Conservation (phyloP, 2,797 vertebrate genomes). For the Pseudochirops cupreus region DNA sequence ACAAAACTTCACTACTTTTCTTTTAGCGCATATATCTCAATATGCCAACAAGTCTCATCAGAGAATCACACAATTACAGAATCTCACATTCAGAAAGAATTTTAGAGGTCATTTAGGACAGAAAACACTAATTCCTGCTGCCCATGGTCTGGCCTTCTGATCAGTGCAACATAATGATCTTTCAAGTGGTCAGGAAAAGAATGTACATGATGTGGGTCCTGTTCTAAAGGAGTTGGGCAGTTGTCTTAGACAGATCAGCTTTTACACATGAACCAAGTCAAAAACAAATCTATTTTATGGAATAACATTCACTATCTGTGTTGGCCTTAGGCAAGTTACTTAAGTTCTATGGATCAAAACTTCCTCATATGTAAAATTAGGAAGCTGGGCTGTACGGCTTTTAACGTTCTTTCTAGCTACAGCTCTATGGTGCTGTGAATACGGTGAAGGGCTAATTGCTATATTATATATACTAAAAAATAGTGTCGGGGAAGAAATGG, state of each 20-base stretch:
- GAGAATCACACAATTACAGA: slow-evolving; percentile 6
- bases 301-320: background rate
- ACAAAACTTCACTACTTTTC: slow-evolving; percentile 15
- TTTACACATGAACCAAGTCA: background rate
- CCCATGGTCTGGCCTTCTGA: background rate
- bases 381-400: background rate
- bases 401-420: background rate
- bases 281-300: background rate
- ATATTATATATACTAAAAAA: background rate
- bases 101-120: background rate
- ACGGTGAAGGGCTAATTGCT: background rate
- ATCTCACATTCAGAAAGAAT: background rate
- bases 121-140: too few relatives aligned
- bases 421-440: background rate
- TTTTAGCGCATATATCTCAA: background rate
- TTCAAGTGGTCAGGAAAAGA: background rate
- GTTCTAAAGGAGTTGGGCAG: background rate
- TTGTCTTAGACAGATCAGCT: background rate
- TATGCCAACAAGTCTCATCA: slow-evolving; percentile 14
- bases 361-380: background rate
- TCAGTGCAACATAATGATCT: background rate
- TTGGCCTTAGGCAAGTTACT: background rate
- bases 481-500: background rate
- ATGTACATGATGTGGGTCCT: background rate
- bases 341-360: background rate